These are phyloP conservation scores for Hirtodrosophila confusa DNA, from an alignment of 2,888 invertebrate genomes.

Conservation along the genomic window DNA sequence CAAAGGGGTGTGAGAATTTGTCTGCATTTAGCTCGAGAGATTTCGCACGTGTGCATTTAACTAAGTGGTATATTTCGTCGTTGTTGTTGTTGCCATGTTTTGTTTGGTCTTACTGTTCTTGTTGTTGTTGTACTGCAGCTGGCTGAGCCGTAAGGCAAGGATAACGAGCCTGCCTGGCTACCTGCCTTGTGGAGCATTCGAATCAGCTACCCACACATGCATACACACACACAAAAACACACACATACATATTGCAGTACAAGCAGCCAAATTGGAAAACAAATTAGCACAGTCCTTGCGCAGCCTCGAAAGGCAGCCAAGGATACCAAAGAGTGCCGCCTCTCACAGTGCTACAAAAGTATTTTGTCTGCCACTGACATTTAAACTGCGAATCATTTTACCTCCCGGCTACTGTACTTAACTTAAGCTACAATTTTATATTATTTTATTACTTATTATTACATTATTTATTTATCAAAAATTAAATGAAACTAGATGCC, in stretches of 20 bases:
- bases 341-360: constrained; percentile 49
- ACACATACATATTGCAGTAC: constrained; percentile 7
- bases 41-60: constrained; percentile 79
- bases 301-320: constrained; percentile 40
- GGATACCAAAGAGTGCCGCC: constrained; percentile 17
- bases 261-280: constrained; percentile 67
- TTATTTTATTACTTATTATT: background rate
- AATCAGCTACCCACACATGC: background rate
- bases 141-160: constrained; percentile 37
- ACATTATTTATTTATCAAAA: too few species aligned
- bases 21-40: constrained; percentile 76
- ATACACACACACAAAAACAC: constrained; percentile 17
- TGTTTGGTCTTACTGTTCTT: constrained; percentile 13
- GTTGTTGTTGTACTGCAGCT: constrained; percentile 37
- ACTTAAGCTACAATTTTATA: too few species aligned
- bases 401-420: background rate
- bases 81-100: constrained; percentile 9
- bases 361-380: constrained; percentile 28
- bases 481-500: too few species aligned
- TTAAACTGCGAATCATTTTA: constrained; percentile 1
- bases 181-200: background rate
- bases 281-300: constrained; percentile 72
- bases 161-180: constrained; percentile 35
- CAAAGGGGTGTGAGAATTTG: constrained; percentile 26
- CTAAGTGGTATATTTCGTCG: constrained; percentile 60